Evolutionary conservation across 2,888 invertebrate species (phyloP).

Genomic region (Melitaea athalia): DNA sequence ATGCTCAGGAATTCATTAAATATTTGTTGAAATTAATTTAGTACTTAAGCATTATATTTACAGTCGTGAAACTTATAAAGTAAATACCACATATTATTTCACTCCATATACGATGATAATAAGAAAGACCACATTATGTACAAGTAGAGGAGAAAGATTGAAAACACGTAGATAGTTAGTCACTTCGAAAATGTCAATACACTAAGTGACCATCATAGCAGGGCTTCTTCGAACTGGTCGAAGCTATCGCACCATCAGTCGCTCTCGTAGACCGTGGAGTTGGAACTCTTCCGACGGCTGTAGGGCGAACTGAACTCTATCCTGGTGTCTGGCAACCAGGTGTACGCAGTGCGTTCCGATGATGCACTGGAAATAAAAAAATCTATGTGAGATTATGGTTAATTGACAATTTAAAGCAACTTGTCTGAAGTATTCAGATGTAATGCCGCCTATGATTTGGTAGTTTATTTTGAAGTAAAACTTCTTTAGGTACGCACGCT

Average conservation of each 20-base stretch:
- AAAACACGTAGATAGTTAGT: constrained; percentile 35
- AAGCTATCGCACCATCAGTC: constrained; percentile 75
- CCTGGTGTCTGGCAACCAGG: constrained; percentile 79
- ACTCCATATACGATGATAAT: constrained; percentile 10
- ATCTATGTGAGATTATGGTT: constrained; percentile 11
- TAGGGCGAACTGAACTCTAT: constrained; percentile 74
- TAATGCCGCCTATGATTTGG: too few relatives aligned
- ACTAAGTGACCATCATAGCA: constrained; percentile 63
- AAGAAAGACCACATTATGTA: constrained; percentile 5
- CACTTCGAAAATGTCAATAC: constrained; percentile 35
- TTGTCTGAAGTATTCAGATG: not conserved
- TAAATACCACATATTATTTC: not conserved
- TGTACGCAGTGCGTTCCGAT: constrained; percentile 80
- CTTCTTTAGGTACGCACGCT: too few relatives aligned
- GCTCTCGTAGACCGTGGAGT: constrained; percentile 77
- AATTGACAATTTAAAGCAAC: not conserved
- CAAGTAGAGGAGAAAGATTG: constrained; percentile 13
- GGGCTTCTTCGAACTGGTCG: constrained; percentile 73
- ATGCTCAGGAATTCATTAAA: not conserved
- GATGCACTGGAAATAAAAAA: constrained; percentile 71
- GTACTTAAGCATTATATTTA: not conserved
- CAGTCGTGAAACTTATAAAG: not conserved
- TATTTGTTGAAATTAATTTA: not conserved
- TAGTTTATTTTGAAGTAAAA: too few relatives aligned
- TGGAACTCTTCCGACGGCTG: constrained; percentile 72